Base-by-base conservation (phyloP, 92 coral and sea anemone species). In the Siderastrea siderea region DNA sequence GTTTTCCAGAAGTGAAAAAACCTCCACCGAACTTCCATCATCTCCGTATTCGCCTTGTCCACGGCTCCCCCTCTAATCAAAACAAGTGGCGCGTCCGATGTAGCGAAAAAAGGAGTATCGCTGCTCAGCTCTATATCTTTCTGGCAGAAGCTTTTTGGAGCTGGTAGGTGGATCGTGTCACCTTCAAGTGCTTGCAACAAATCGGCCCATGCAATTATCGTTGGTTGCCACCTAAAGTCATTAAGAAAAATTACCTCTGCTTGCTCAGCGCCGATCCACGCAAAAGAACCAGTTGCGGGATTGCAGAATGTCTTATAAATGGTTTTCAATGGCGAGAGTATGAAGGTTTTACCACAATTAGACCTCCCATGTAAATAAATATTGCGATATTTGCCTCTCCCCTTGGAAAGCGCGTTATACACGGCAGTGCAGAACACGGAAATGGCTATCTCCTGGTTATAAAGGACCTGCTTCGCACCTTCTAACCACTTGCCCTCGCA, bases 201-300 rank as follows among this genome's bases (percentile, higher is more conserved):
- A 26, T 26, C 38, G 38, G 38, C 38, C 38, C 38, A 26, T 26
- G 38, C 38, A 26, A 26, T 26, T 26, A 26, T 26, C 38, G 38
- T 26, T 26, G 38, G 38, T 26, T 26, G 38, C 89, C 89, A 52
- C 53, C 89, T 58, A 47, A 85, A 85, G 13, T 85, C 84, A 59
- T 85, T 85, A 8, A 85, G 59, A 74, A 76, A 85, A 77, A 65
- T 77, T 3, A 84, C 75, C 46, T 74, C 58, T 7, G 83, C 88
- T 58, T 84, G 60, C 54, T 53, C 88, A 15, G 47, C 83, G 7
- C 83, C 83, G 7, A 74, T 60, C 88, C 88, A 84, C 10, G 89
- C 89, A 48, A 65, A 85, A 1, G 83, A 49, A n/a, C 84, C 76
- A 17, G 90, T 86, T 2, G 90, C 85, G 10, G 90, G 90, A 79